phyloP scores from a whole-genome alignment of 2,888 invertebrate genomes.

The Gymnoscelis rufifasciata region DNA sequence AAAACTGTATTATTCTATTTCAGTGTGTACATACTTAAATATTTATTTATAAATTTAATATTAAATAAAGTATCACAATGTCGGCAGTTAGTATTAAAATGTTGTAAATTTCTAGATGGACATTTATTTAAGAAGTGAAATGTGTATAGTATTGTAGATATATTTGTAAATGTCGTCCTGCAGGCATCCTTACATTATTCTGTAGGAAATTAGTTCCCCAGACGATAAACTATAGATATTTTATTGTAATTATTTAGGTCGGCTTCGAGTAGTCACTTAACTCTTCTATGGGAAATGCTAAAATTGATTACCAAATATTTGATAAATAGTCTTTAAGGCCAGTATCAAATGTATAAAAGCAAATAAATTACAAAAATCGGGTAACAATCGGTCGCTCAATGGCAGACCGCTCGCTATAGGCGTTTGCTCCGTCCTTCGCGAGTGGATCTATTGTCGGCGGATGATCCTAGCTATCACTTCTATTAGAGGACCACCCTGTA shows the following conservation, averaged over 20 bases:
- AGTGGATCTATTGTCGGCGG: too few species aligned
- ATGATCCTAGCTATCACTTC: too few species aligned
- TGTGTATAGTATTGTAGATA: too few species aligned
- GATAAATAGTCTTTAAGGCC: too few species aligned
- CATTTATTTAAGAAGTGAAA: neutral
- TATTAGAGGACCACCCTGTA: too few species aligned
- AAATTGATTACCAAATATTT: conserved; percentile 3
- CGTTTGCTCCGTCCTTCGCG: too few species aligned
- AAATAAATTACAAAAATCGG: too few species aligned
- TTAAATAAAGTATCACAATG: conserved; percentile 37
- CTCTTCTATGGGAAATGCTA: conserved; percentile 20
- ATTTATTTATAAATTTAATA: conserved; percentile 22
- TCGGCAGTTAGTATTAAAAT: conserved; percentile 40
- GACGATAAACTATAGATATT: conserved; percentile 18
- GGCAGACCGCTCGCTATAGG: too few species aligned
- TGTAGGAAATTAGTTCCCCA: conserved; percentile 18
- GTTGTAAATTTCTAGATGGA: conserved; percentile 22
- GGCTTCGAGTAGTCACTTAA: conserved; percentile 14
- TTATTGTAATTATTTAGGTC: conserved; percentile 11
- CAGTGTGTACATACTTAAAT: neutral
- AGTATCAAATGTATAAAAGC: too few species aligned
- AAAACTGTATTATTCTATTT: conserved; percentile 7
- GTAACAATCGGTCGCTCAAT: too few species aligned
- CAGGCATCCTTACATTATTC: conserved; percentile 22
- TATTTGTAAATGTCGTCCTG: too few species aligned